Percentiles rank a stretch among this genome's conserved stretches.
These are phyloP conservation scores for Alviniconcha marisindica DNA, from an alignment of 1,140 invertebrate genomes.

Conservation along the genomic window DNA sequence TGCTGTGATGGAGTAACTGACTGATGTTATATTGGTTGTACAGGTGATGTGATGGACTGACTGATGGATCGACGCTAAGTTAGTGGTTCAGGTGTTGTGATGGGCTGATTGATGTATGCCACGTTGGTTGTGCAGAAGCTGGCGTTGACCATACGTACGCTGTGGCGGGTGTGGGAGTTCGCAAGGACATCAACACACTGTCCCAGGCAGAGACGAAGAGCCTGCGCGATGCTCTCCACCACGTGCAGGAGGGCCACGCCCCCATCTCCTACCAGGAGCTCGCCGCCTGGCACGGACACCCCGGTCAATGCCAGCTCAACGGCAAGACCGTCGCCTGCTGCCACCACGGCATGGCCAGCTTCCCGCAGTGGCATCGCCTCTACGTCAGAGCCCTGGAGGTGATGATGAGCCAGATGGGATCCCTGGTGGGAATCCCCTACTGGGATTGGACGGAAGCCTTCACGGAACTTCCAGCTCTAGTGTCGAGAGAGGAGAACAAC, in stretches of 20 bases:
- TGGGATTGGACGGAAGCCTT: conserved; percentile 43
- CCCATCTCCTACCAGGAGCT: conserved; percentile 48
- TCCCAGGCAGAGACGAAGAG: conserved; percentile 36
- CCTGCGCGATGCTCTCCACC: conserved; percentile 39
- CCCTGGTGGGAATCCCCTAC: conserved; percentile 46
- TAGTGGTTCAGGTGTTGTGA: no score
- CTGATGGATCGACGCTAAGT: no score
- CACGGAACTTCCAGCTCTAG: conserved; percentile 35
- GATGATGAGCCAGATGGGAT: conserved; percentile 46
- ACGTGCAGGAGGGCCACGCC: conserved; percentile 45
- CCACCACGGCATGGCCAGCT: conserved; percentile 54
- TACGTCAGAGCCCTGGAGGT: conserved; percentile 53
- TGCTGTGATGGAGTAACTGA: no score
- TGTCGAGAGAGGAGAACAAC: conserved; percentile 44
- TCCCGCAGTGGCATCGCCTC: conserved; percentile 56
- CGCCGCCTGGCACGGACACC: conserved; percentile 52
- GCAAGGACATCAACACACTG: conserved; percentile 42
- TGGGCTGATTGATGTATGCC: no score
- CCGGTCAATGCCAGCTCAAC: conserved; percentile 46
- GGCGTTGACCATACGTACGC: background rate
- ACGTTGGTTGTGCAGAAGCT: conserved; percentile 29
- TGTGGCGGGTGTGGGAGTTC: background rate
- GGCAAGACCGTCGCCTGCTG: conserved; percentile 48
- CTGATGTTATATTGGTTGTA: no score
- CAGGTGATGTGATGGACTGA: no score